phyloP scores from a whole-genome alignment of 2,113 vertebrate genomes.

The Formicarius rufipectus region DNA sequence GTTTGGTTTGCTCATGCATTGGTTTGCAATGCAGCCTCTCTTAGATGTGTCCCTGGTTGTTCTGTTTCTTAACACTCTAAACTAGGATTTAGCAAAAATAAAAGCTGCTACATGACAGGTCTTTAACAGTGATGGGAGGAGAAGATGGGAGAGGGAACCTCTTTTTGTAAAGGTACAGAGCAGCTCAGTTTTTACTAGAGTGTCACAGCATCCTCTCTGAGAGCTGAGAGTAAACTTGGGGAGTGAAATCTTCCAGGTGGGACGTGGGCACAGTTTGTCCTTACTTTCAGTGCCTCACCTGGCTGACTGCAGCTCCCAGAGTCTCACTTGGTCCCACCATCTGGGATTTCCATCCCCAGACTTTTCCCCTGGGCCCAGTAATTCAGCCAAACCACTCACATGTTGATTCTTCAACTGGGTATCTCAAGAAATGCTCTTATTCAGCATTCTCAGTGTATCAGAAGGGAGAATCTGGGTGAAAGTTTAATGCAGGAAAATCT shows the following conservation, averaged over 20 bases:
- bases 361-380: not conserved
- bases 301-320: not conserved
- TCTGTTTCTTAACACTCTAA: not conserved
- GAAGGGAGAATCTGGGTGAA: not conserved
- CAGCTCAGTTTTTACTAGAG: not conserved
- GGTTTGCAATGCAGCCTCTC: not conserved
- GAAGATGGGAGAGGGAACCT: not conserved
- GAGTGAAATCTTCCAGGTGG: not conserved
- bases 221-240: not conserved
- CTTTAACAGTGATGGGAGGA: not conserved
- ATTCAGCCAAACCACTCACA: not conserved
- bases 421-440: not conserved
- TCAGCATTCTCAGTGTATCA: not conserved
- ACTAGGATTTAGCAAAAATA: constrained; percentile 7
- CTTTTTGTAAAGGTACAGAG: not conserved
- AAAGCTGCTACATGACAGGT: constrained; percentile 15
- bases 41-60: not conserved
- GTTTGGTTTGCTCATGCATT: rapidly evolving
- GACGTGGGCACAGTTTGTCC: not conserved
- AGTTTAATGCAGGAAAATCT: not conserved
- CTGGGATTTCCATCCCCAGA: not conserved
- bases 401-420: not conserved
- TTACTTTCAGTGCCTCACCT: not conserved
- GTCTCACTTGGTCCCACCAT: not conserved
- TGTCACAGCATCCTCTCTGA: not conserved